phyloP scores from a whole-genome alignment of 1,140 invertebrate genomes.

The Tetragnatha versicolor region DNA sequence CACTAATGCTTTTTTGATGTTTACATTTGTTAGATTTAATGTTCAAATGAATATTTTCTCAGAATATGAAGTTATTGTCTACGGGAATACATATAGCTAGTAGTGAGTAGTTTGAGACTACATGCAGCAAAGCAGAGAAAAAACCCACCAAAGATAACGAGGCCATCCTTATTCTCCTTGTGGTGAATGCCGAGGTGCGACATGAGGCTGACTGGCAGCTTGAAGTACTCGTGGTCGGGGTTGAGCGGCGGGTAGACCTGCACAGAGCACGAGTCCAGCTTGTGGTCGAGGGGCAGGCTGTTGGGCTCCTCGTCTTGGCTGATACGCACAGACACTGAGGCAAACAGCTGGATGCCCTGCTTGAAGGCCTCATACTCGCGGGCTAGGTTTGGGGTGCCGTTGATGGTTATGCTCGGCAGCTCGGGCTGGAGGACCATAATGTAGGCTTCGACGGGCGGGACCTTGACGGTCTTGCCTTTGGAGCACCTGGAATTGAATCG shows the following conservation, averaged over 20 bases:
- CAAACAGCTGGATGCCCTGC: constrained; percentile 82
- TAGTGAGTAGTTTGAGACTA: too few species aligned
- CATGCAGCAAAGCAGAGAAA: too few species aligned
- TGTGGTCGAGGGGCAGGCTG: constrained; percentile 58
- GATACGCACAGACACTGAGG: constrained; percentile 75
- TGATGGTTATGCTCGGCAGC: constrained; percentile 82
- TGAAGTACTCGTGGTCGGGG: constrained; percentile 88
- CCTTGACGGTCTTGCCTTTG: constrained; percentile 74
- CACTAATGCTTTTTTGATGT: too few species aligned
- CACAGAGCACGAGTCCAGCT: constrained; percentile 87
- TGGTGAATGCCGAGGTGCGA: constrained; percentile 76
- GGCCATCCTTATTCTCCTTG: constrained; percentile 81
- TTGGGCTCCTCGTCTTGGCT: constrained; percentile 58
- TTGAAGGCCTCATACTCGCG: constrained; percentile 86
- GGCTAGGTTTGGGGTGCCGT: constrained; percentile 81
- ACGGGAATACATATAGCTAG: too few species aligned
- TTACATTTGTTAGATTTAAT: too few species aligned
- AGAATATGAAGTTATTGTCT: too few species aligned
- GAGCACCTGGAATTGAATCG: constrained; percentile 72
- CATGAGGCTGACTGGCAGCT: constrained; percentile 78
- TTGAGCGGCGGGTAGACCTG: constrained; percentile 92
- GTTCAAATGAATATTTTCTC: too few species aligned
- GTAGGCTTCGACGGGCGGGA: constrained; percentile 80
- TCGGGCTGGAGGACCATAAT: constrained; percentile 86
- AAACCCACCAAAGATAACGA: constrained; percentile 74